phyloP scores from a whole-genome alignment of 1,140 invertebrate genomes.

The Aphidius ervi region DNA sequence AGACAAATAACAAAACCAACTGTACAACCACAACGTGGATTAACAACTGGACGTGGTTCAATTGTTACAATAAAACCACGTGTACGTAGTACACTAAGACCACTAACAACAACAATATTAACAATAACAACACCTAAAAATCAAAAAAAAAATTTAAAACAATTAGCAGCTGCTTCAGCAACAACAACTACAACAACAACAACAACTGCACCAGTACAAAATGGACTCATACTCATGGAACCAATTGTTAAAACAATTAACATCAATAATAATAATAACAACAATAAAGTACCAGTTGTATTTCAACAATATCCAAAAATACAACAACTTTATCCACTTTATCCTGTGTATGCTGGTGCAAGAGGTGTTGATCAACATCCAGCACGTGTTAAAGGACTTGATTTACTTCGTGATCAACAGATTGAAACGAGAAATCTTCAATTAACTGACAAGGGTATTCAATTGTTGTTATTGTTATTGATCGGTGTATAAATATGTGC shows the following conservation, averaged over 20 bases:
- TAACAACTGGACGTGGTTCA: slow-evolving; percentile 36
- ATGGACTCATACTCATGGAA: slow-evolving; percentile 42
- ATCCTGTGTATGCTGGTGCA: slow-evolving; percentile 52
- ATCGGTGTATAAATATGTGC: not conserved
- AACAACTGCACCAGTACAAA: slow-evolving; percentile 33
- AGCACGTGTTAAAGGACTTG: slow-evolving; percentile 49
- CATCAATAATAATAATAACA: too few relatives aligned
- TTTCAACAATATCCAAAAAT: slow-evolving; percentile 72
- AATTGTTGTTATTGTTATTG: slow-evolving; percentile 2
- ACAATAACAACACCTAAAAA: slow-evolving; percentile 27
- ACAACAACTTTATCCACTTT: slow-evolving; percentile 70
- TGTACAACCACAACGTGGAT: slow-evolving; percentile 44
- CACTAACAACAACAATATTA: slow-evolving; percentile 19
- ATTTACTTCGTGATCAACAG: slow-evolving; percentile 47
- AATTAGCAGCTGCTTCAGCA: slow-evolving; percentile 22
- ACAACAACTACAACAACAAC: slow-evolving; percentile 24
- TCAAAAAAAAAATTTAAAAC: not conserved
- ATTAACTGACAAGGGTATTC: slow-evolving; percentile 45
- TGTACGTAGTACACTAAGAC: slow-evolving; percentile 37
- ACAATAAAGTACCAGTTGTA: slow-evolving; percentile 62
- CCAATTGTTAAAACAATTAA: slow-evolving; percentile 37
- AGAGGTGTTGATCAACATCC: slow-evolving; percentile 40
- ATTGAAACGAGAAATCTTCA: slow-evolving; percentile 48
- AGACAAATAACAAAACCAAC: slow-evolving; percentile 45
- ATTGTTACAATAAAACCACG: slow-evolving; percentile 37